Evolutionary conservation across 2,113 vertebrate genomes (phyloP), one percentile per base, ranked within the genome.

Genomic region (Rynchops niger): DNA sequence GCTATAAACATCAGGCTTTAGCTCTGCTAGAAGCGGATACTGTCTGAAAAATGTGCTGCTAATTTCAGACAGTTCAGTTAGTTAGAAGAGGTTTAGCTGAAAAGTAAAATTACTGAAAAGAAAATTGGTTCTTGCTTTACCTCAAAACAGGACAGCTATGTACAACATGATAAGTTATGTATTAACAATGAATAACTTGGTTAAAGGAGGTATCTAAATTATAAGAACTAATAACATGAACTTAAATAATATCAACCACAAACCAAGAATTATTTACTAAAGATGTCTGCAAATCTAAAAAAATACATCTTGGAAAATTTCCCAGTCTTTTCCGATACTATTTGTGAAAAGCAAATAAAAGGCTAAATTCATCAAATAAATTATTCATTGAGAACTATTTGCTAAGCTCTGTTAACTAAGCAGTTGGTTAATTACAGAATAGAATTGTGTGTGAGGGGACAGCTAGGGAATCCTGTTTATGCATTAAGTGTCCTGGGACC

Each of bases 391-490:
- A 71, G 22, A 95, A 42, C 29, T 91, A 50, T 97, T 94, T 95
- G 11, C 30, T 92, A 49, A 78, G 8, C 17, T 81, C 36, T 88
- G 36, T 71, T 90, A 94, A 96, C 92, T 94, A 88, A 90, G 26
- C 15, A n/a, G 36, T 74, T 86, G 29, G 14, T 86, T 95, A 95
- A 90, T 95, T 96, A 83, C 52, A 88, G 65, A 70, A 79, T 23
- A 90, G 52, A 70, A 81, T 86, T 90, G 14, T 11, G 3, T 83
- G 23, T 81, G 67, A 88, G 25, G 11, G 25, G 42, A 83, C 36
- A 83, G 9, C n/a, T 42, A 70, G 27, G 49, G 71, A 94, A 81
- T 89, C 22, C 22, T 6, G 3, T 20, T 74, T 93, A 52, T 65
- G 40, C 76, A 55, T 43, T 63, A 50, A n/a, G 4, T 2, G 1